phyloP scores from a whole-genome alignment of 2,113 vertebrate genomes.

The Lepisosteus osseus region DNA sequence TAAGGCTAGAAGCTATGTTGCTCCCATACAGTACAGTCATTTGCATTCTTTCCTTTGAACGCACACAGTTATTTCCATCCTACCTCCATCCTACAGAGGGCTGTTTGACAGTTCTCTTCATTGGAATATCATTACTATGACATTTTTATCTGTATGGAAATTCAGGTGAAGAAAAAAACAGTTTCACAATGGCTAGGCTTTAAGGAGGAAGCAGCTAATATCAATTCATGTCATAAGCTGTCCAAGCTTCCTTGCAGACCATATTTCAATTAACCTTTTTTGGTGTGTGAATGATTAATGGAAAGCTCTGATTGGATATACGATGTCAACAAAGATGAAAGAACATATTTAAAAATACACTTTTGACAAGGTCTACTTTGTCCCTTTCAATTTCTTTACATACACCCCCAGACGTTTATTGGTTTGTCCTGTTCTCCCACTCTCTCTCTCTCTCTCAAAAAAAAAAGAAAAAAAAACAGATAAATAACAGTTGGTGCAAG shows the following conservation, averaged over 20 bases:
- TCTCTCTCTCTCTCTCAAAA: too few species aligned
- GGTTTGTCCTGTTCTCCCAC: too few species aligned
- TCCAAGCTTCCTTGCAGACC: not conserved
- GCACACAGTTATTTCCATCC: not conserved
- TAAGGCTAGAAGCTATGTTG: not conserved
- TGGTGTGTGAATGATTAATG: slow-evolving; percentile 14
- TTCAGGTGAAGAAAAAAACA: not conserved
- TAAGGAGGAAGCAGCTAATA: not conserved
- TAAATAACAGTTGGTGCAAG: too few species aligned
- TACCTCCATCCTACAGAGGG: slow-evolving; percentile 8
- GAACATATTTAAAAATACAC: not conserved
- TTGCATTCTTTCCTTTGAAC: not conserved
- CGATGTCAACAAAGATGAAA: slow-evolving; percentile 2
- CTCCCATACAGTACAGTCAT: not conserved
- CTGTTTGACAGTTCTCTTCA: slow-evolving; percentile 2
- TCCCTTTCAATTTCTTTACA: not conserved
- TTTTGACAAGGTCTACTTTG: not conserved
- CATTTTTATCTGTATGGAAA: slow-evolving; percentile 18
- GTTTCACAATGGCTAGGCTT: not conserved
- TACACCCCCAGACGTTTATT: too few species aligned
- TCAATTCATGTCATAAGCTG: not conserved
- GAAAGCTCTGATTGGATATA: slow-evolving; percentile 2
- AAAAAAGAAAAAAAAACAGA: too few species aligned
- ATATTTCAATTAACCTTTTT: slow-evolving; percentile 16
- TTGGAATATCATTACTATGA: slow-evolving; percentile 14